Evolutionary conservation across 35 echinoderm and acorn worm species (phyloP), one percentile per base, ranked within the genome.

Genomic region (Strongylocentrotus purpuratus): DNA sequence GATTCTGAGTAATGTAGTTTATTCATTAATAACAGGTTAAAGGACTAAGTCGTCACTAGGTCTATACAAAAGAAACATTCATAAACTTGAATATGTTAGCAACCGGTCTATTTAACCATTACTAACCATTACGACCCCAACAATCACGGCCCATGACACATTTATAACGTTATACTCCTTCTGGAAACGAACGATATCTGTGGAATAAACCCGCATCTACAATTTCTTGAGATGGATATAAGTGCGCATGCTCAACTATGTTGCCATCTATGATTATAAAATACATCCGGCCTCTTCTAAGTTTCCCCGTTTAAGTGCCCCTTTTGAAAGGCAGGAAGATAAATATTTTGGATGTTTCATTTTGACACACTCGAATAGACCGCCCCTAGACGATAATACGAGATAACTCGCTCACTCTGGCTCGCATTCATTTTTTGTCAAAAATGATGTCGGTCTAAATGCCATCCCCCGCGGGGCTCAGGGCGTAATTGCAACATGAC

Each of bases 371-470:
- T 78, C 65, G 65, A 78, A 78, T 78, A 22, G 18, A n/a, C 20
- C 65, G 65, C 65, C 65, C 65, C 65, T 15, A n/a, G 65, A 78
- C 65, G 28, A 22, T 78, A n/a, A 78, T 8, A 78, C 25, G 65
- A 78, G 22, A 22, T 78, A 78, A 28, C 20, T n/a, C 65, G 65
- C 65, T 78, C 65, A 78, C 65, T 28, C 20, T 78, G 15, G 25
- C 28, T 78, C 65, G 65, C 65, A 28, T n/a, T 28, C 65, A 78
- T 78, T 78, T 41, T 78, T 28, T 78, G 65, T 78, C 18, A 78
- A 78, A 78, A 78, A 78, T 78, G 65, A 78, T 78, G 22, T 78
- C 65, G 65, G 20, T n/a, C 65, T 78, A n/a, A 78, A 78, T 78
- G 4, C 65, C 65, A 22, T 7, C 65, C 28, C 28, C 65, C 20